Conservation (phyloP, 2,888 invertebrate genomes). For the Ectemnius lituratus region DNA sequence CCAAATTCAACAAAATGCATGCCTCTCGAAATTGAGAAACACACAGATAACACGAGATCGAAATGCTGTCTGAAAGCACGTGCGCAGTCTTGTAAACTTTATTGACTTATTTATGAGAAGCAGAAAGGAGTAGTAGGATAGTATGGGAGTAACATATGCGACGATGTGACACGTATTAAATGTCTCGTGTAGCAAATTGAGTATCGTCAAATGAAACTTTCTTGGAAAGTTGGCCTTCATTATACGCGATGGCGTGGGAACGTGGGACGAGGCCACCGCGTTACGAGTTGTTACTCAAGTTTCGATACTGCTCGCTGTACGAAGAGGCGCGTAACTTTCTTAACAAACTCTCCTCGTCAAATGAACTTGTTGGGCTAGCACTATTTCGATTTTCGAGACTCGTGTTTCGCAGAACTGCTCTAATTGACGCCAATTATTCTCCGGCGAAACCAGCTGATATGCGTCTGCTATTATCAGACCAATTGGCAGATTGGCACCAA, state of each 20-base stretch:
- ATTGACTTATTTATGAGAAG: too few relatives aligned
- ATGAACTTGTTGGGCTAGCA: constrained; percentile 54
- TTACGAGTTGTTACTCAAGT: constrained; percentile 64
- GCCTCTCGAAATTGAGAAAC: too few relatives aligned
- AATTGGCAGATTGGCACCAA: too few relatives aligned
- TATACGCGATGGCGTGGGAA: constrained; percentile 14
- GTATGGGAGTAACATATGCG: too few relatives aligned
- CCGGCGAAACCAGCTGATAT: neutral
- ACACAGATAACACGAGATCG: too few relatives aligned
- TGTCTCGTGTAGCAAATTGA: constrained; percentile 62
- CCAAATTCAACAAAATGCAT: too few relatives aligned
- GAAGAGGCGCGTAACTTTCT: constrained; percentile 58
- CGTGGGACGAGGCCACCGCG: constrained; percentile 42
- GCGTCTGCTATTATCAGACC: too few relatives aligned
- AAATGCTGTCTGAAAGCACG: too few relatives aligned
- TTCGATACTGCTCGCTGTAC: constrained; percentile 55
- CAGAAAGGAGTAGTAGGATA: too few relatives aligned
- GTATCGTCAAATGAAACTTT: constrained; percentile 41
- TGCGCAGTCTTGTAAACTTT: too few relatives aligned
- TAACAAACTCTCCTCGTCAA: constrained; percentile 56
- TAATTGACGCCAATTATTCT: constrained; percentile 39
- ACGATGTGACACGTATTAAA: too few relatives aligned
- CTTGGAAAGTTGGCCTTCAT: constrained; percentile 51
- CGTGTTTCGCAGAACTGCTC: constrained; percentile 38
- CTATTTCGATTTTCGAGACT: constrained; percentile 53